Evolutionary conservation across 1,140 invertebrate species (phyloP), one percentile per base, ranked within the genome.

Genomic region (Scaptomyza pallida): DNA sequence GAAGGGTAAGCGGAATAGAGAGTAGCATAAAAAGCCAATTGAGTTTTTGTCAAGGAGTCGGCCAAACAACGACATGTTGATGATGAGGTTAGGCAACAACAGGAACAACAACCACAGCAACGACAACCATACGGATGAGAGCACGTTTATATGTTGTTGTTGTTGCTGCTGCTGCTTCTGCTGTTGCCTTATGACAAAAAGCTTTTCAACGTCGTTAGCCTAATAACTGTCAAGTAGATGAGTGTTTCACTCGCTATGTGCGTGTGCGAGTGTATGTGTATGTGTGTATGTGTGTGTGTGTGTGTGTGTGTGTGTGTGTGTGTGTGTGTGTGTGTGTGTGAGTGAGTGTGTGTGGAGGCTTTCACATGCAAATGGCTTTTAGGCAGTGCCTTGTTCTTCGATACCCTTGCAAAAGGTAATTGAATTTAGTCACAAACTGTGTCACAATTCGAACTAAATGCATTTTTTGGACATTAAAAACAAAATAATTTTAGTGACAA

Each of bases 201-300:
- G 74, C 74, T 62, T 86, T 86, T 74, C 77, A 81, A 75, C 74
- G 55, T 85, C 81, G 81, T 85, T 86, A 85, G 81, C 74, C 81
- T 85, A 86, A 85, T 86, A 85, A 85, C 81, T 86, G 81, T 78
- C 77, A 86, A 75, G 77, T 61, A 75, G 70, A 64, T 74, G 67
- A 54, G 54, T 59, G 47, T 62, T 51, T 51, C 51, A 35, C 10
- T 54, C 17, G 44, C 15, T 43, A 33, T 23, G 26, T 37, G 41
- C 44, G 33, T 45, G 52, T 37, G 51, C 21, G n/a, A n/a, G n/a
- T 33, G 3, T 10, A 41, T 16, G 19, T 44, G n/a, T 47, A 47
- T 57, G 2, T 57, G 55, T 51, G 37, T 40, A 52, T 30, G 23
- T 41, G 52, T 51, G 33, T 41, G 54, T 47, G 59, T 68, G 23